Base-by-base conservation (phyloP, 2,113 vertebrate species). In the Pseudopipra pipra region DNA sequence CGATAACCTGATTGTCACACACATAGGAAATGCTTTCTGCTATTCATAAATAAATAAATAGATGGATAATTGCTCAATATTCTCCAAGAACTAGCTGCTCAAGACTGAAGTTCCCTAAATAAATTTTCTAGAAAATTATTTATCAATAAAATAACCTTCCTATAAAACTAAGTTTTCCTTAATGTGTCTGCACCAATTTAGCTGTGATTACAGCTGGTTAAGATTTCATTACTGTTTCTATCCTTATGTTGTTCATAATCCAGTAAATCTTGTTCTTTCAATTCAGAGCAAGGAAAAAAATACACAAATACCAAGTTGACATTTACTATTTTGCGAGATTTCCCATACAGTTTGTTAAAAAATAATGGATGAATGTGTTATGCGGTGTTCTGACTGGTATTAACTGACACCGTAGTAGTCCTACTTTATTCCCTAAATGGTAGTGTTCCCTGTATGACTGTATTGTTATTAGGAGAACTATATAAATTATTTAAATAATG, bases 351-450 rank as follows among this genome's bases (percentile, higher is more conserved):
- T 84, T 92, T 54, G 24, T 89, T 92, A 75, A 88, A 56, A 93
- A 92, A 84, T 79, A 73, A 71, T 35, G 24, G 19, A n/a, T 27
- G 72, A 80, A 89, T 44, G 52, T 78, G 28, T 43, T 71, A 58
- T 33, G 25, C 9, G 9, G 35, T 78, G 25, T n/a, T 93, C 39
- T 89, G 81, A 66, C 47, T 51, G 41, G 75, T 90, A 22, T 67
- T 85, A 61, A 59, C 41, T 71, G 79, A 58, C 59, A 55, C 31
- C 3, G 8, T 41, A 83, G 39, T 35, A 87, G 31, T n/a, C 37
- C 47, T 77, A 79, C 83, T 94, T 83, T 96, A 67, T 85, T 86
- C 66, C 83, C 94, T 85, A 92, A 90, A 91, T 91, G 23, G 61
- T 91, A 92, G 85, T 28, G 49, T 94, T 88, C 78, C 49, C 84